These are phyloP conservation scores for Dasyornis broadbenti DNA, from an alignment of 2,113 vertebrate species.

Conservation along the genomic window DNA sequence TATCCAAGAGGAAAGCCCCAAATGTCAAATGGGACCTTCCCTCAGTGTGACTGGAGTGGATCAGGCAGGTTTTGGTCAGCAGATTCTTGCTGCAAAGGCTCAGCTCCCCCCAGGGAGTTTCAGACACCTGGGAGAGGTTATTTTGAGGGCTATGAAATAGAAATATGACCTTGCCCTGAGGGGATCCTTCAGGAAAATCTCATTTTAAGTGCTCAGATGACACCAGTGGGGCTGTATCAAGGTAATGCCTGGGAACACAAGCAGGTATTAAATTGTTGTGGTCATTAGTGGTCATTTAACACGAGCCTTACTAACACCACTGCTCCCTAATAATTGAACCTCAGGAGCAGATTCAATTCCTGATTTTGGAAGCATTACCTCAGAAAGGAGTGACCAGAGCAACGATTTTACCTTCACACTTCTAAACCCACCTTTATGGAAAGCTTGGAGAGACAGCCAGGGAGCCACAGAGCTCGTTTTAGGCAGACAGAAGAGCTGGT, in stretches of 20 bases:
- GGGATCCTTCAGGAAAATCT: not conserved
- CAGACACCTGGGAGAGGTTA: not conserved
- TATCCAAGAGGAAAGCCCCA: not conserved
- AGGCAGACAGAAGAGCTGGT: not conserved
- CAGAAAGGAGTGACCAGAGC: not conserved
- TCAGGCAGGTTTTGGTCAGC: not conserved
- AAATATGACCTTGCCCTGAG: not conserved
- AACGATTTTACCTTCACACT: not conserved
- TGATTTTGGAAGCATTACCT: not conserved
- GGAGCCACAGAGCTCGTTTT: not conserved
- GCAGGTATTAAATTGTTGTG: not conserved
- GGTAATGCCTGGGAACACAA: not conserved
- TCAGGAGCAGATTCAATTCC: not conserved
- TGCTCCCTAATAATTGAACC: not conserved
- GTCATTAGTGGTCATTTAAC: not conserved
- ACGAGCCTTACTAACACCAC: not conserved
- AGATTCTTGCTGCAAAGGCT: not conserved
- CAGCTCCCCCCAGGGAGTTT: not conserved
- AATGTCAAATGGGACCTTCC: not conserved
- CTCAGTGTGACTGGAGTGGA: not conserved
- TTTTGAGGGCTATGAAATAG: not conserved
- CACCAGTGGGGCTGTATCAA: not conserved
- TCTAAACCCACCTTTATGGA: not conserved
- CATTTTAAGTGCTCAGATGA: not conserved
- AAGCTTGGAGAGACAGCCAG: not conserved